These are phyloP conservation scores for Mesocentrotus franciscanus DNA, from an alignment of 53 echinoderm and acorn worm species.

Conservation along the genomic window DNA sequence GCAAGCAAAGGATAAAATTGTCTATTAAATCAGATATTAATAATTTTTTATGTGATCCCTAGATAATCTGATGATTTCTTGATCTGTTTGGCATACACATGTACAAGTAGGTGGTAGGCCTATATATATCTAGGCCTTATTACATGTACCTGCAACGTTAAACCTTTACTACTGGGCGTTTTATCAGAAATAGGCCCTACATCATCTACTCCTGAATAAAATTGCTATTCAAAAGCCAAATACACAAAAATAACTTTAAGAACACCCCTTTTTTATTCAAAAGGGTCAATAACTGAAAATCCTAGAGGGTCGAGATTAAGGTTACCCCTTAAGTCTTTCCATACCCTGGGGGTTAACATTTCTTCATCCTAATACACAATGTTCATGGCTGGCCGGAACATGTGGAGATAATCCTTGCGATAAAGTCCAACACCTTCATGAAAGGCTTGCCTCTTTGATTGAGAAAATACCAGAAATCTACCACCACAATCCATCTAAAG, in stretches of 20 bases:
- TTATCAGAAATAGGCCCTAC: no score
- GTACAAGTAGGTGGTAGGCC: no score
- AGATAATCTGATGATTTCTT: no score
- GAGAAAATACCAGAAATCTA: conserved; percentile 30
- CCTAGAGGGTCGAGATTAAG: background rate
- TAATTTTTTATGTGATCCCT: no score
- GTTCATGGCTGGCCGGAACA: conserved; percentile 2
- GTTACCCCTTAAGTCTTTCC: background rate
- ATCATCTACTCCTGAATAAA: no score
- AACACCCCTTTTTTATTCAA: background rate
- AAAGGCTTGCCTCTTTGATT: conserved; percentile 36
- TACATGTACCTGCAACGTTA: no score
- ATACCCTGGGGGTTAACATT: background rate
- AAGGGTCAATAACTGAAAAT: conserved; percentile 6
- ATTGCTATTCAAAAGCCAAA: background rate
- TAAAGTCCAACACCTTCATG: background rate
- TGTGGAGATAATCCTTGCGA: conserved; percentile 22
- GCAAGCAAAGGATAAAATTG: no score
- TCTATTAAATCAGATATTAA: no score
- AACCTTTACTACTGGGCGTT: no score
- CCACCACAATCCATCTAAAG: conserved; percentile 22
- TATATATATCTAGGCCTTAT: no score
- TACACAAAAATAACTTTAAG: background rate
- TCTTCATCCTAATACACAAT: conserved; percentile 4
- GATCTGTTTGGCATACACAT: no score